Conservation (phyloP, 2,888 invertebrate species). For the Tachystola acroxantha region DNA sequence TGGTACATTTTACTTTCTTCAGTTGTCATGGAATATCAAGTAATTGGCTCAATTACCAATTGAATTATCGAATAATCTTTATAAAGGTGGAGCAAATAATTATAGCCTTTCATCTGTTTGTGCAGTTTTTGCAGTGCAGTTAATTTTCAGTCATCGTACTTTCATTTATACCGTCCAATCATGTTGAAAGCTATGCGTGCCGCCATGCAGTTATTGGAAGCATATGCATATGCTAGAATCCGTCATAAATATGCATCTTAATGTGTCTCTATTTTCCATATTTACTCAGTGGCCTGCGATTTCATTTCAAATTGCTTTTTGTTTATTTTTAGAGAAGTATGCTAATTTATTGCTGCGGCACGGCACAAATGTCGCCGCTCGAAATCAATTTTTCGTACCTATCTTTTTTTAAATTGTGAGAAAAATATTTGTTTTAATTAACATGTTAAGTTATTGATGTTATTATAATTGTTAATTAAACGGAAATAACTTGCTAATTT, state of each 20-base stretch:
- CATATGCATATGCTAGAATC: slow-evolving; percentile 5
- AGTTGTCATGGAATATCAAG: too few relatives aligned
- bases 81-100: not conserved
- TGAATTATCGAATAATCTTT: not conserved
- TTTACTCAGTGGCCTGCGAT: not conserved
- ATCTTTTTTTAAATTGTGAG: too few relatives aligned
- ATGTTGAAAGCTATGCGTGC: slow-evolving; percentile 18
- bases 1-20: too few relatives aligned
- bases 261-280: slow-evolving; percentile 3
- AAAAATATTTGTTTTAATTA: too few relatives aligned
- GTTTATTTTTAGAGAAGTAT: too few relatives aligned
- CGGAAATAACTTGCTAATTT: too few relatives aligned
- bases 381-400: too few relatives aligned
- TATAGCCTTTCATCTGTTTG: slow-evolving; percentile 7
- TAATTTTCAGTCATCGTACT: slow-evolving; percentile 9
- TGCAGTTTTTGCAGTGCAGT: slow-evolving; percentile 5
- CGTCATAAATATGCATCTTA: slow-evolving; percentile 7
- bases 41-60: not conserved
- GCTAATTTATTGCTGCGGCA: too few relatives aligned
- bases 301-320: not conserved
- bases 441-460: too few relatives aligned
- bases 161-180: slow-evolving; percentile 16
- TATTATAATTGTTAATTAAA: too few relatives aligned
- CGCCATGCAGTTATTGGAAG: slow-evolving; percentile 7
- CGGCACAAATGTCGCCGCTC: too few relatives aligned